Base-by-base conservation (phyloP, 1,140 invertebrate genomes). In the Aricia agestis region DNA sequence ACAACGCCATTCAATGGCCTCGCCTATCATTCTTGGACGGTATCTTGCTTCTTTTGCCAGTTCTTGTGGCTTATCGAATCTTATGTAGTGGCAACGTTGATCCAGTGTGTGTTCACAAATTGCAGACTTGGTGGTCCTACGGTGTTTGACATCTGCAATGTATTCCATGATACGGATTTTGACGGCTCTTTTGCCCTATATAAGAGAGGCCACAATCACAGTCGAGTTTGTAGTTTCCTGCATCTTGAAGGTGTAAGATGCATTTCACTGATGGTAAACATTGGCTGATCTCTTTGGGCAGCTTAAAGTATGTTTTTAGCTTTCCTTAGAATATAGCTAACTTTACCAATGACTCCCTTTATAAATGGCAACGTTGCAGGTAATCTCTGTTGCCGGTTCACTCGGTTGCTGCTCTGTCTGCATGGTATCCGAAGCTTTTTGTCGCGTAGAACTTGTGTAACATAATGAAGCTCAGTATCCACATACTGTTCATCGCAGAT, bases 321-420 rank as follows among this genome's bases (percentile, higher is more conserved):
- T 15, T n/a, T 11, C 63, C n/a, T 66, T n/a, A 66, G 11, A n/a
- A 32, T 66, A 11, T 66, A 66, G 63, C 63, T 10, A 36, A 66
- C 19, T n/a, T 66, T 66, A 7, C 32, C 63, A 66, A 7, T 66
- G 25, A 66, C 19, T 32, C 63, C 36, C 36, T 36, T 36, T 36
- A 36, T 9, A 36, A 36, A 36, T 7, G 1, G 36, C 6, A 36
- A 36, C 36, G 6, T 5, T 36, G 36, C 36, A 36, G 36, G 36
- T 36, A 36, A 36, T 9, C 36, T 36, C 36, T 36, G 36, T 36
- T 0, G 1, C 36, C 9, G 36, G 36, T 36, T 36, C 36, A 36
- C 36, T 36, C 36, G 36, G 36, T 36, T 36, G 36, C 36, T 36
- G 36, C 36, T 36, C 36, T 36, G 36, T 36, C 6, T 36, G 9